Percentiles rank a stretch among this genome's conserved stretches.
phyloP scores from a whole-genome alignment of 2,113 vertebrate genomes.

The Talpa occidentalis region DNA sequence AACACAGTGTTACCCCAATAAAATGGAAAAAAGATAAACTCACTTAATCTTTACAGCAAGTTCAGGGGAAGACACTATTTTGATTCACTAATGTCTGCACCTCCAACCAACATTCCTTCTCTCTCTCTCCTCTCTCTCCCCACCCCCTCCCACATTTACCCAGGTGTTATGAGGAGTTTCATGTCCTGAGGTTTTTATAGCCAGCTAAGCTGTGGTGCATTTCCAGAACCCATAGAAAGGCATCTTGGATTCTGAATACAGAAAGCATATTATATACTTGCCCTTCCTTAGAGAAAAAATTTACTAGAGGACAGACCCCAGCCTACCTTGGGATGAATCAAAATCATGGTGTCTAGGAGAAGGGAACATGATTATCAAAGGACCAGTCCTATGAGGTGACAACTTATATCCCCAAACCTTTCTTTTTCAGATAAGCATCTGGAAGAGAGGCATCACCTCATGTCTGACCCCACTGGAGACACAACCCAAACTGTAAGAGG shows the following conservation, averaged over 20 bases:
- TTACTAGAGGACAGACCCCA: not conserved
- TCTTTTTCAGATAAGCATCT: not conserved
- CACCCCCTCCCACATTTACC: not conserved
- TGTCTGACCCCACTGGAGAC: not conserved
- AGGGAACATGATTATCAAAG: not conserved
- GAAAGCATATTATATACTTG: not conserved
- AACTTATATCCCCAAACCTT: not conserved
- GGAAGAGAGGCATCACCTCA: not conserved
- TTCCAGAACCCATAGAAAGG: not conserved
- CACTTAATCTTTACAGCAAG: not conserved
- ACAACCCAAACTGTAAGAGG: not conserved
- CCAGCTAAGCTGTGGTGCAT: not conserved
- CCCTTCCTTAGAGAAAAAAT: not conserved
- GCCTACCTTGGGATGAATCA: not conserved
- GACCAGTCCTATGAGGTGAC: fast-evolving
- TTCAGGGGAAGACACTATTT: not conserved
- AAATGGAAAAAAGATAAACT: not conserved
- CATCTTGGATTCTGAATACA: not conserved
- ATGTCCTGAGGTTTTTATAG: not conserved
- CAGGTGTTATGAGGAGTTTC: not conserved
- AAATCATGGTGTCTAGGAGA: not conserved
- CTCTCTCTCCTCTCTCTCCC: too few species aligned
- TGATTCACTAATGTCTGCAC: not conserved
- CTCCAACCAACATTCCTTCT: too few species aligned
- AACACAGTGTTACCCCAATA: too few species aligned